Evolutionary conservation across 1,140 invertebrate genomes (phyloP).

Genomic region (Acromyrmex echinatior): DNA sequence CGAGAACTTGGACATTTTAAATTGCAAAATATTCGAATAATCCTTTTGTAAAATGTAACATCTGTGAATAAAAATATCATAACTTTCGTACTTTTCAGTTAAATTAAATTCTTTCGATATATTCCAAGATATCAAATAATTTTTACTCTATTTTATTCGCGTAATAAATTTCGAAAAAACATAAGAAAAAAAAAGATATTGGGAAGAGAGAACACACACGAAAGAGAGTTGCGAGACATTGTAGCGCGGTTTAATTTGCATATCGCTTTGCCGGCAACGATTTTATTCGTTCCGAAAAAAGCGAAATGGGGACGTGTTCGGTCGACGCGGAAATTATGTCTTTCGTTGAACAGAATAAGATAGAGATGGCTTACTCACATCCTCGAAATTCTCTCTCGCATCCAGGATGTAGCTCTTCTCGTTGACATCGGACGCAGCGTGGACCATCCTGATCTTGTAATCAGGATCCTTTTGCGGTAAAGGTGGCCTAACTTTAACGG

Average conservation of each 20-base stretch:
- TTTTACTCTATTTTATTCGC: not conserved
- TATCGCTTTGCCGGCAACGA: not conserved
- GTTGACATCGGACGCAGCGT: slow-evolving; percentile 72
- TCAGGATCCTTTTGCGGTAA: not conserved
- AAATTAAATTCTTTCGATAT: not conserved
- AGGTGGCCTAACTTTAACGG: slow-evolving; percentile 36
- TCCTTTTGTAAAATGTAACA: not conserved
- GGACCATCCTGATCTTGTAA: slow-evolving; percentile 66
- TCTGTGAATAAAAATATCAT: not conserved
- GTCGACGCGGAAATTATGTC: not conserved
- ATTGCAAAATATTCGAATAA: not conserved
- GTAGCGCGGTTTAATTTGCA: not conserved
- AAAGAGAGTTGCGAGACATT: not conserved
- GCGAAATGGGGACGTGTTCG: not conserved
- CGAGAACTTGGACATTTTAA: not conserved
- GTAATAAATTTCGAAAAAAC: not conserved
- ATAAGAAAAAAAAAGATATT: no score
- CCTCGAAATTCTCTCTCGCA: slow-evolving; percentile 81
- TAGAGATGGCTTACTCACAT: slow-evolving; percentile 77
- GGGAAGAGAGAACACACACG: not conserved
- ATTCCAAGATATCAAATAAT: not conserved
- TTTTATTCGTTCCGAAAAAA: not conserved
- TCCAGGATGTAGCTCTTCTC: slow-evolving; percentile 86
- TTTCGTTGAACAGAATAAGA: no score
- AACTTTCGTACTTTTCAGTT: not conserved